Evolutionary conservation across 2,797 vertebrate genomes (phyloP).

Genomic region (Mus spretus): DNA sequence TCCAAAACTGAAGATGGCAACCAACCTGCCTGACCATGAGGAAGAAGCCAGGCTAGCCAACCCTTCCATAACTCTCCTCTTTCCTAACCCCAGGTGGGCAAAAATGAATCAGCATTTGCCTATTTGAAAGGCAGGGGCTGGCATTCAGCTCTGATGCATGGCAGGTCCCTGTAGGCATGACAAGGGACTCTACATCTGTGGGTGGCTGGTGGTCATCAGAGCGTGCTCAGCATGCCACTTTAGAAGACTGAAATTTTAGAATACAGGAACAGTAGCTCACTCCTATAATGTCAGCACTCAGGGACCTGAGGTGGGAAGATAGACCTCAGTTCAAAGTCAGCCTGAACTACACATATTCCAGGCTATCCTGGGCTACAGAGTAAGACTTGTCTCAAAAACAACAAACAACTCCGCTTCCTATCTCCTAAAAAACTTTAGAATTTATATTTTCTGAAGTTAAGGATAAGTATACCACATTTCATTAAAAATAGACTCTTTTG

Average conservation of each 20-base stretch:
- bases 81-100: not conserved
- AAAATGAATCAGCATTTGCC: not conserved
- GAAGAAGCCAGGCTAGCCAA: not conserved
- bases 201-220: not conserved
- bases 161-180: not conserved
- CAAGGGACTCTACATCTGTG: not conserved
- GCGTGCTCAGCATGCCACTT: not conserved
- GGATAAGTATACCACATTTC: not conserved
- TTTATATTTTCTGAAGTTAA: constrained; percentile 25
- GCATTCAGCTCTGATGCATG: not conserved
- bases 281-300: not conserved
- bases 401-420: not conserved
- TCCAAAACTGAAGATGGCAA: not conserved
- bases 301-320: not conserved
- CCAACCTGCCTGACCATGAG: not conserved
- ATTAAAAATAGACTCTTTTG: not conserved
- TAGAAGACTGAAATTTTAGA: constrained; percentile 20
- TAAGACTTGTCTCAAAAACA: not conserved
- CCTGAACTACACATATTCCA: not conserved
- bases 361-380: not conserved
- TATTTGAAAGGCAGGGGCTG: not conserved
- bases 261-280: not conserved
- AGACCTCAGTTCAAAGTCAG: not conserved
- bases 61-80: not conserved
- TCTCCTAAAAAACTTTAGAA: not conserved